Evolutionary conservation across 2,888 invertebrate species (phyloP), one percentile per base, ranked within the genome.

Genomic region (Heliconius sara): DNA sequence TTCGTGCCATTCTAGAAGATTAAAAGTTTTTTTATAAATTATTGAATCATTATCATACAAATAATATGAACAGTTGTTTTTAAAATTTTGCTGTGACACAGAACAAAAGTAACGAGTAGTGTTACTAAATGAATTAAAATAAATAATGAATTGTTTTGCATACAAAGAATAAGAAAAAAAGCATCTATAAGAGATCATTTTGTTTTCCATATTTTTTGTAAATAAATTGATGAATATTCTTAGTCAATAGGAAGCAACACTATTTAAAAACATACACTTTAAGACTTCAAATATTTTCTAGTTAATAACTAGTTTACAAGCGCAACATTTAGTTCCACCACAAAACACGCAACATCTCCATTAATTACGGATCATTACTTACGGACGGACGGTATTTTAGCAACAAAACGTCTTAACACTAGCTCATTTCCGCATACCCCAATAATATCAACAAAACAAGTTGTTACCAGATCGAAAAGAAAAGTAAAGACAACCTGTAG

Each of bases 1-100:
- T 98, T 85, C 97, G 96, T 75, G 97, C 97, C 97, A 98, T 97
- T 93, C 98, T 98, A 95, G 85, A 96, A 78, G 80, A 39, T 84
- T 52, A 81, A 87, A 27, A 16, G 34, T 60, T n/a, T 60, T 22
- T 12, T 60, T 60, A 60, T 60, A 60, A 60, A n/a, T n/a, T 10
- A 12, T n/a, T n/a, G n/a, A 52, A 52, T 52, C 13, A 13, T 47
- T 47, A 3, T n/a, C 60, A 60, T n/a, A 10, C 0, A n/a, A 60
- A 7, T 3, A 10, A 60, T 60, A 60, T 60, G 9, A n/a, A 19
- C 16, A 60, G 1, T n/a, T 3, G 10, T n/a, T 60, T 60, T 60
- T 9, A 10, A 34, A n/a, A n/a, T 60, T n/a, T 22, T n/a, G 22
- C n/a, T n/a, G 9, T 60, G 10, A 60, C 3, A 57, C n/a, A 10